Evolutionary conservation across 2,113 vertebrate genomes (phyloP).

Genomic region (Paramormyrops kingsleyae): DNA sequence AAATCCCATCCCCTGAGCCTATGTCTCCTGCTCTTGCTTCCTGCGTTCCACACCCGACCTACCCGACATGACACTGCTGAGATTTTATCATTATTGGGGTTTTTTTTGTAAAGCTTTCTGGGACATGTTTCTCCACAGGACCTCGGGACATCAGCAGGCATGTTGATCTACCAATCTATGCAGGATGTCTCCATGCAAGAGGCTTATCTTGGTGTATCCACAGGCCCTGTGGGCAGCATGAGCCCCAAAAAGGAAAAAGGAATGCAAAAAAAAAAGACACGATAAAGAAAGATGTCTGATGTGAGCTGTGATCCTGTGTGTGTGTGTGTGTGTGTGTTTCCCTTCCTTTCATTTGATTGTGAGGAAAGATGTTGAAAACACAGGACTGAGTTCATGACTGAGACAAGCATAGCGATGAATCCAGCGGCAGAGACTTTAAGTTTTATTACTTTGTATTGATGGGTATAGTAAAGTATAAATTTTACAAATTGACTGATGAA

Average conservation of each 20-base stretch:
- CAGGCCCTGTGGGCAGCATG: not conserved
- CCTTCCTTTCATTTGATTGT: not conserved
- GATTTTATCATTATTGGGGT: not conserved
- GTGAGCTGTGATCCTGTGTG: not conserved
- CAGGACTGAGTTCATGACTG: not conserved
- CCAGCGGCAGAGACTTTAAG: not conserved
- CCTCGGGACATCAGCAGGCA: not conserved
- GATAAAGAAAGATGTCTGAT: slow-evolving; percentile 3
- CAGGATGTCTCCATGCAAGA: not conserved
- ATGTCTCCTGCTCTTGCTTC: too few relatives aligned
- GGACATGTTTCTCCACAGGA: not conserved
- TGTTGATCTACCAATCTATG: not conserved
- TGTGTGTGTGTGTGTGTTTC: not conserved
- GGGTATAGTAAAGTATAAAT: not conserved
- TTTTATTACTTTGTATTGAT: not conserved
- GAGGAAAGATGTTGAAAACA: not conserved
- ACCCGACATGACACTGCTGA: not conserved
- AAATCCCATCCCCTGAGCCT: too few relatives aligned
- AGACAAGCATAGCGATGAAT: not conserved
- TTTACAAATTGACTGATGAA: not conserved
- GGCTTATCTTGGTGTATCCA: slow-evolving; percentile 12
- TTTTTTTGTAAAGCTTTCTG: not conserved
- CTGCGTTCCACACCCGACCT: too few relatives aligned
- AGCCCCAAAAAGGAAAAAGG: not conserved
- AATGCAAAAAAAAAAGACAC: not conserved